Evolutionary conservation across 2,888 invertebrate species (phyloP), one percentile per base, ranked within the genome.

Genomic region (Drosophila niveifrons): DNA sequence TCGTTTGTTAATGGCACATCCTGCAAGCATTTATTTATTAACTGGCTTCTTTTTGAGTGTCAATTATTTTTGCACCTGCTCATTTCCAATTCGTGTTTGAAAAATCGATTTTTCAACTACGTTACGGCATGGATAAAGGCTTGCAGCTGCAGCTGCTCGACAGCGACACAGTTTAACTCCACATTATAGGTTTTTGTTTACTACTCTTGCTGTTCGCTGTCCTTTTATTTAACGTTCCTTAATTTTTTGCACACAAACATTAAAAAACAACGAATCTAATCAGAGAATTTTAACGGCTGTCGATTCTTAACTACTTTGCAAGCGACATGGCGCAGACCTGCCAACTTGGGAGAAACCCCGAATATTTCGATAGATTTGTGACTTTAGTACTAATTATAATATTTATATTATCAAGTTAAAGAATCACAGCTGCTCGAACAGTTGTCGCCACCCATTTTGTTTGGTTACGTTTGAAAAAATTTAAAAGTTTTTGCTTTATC

Each of bases 41-140:
- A 28, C n/a, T 43, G 2, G 3, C 11, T n/a, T 36, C 8, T 10
- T n/a, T 34, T 39, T 23, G 13, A 3, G 4, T 11, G 6, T 23
- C 7, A 10, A 34, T 3, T 23, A 18, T 11, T 3, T 36, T 41
- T 47, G 50, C 75, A 79, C 76, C 76, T 75, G 71, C 46, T 47
- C 15, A 58, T 47, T 62, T 66, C 75, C 46, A 44, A 47, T 53
- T 57, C 23, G 18, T 11, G 34, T 48, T 68, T 64, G 80, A 72
- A 78, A 80, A 78, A 76, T 76, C 76, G 66, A 72, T 63, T 75
- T 66, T 79, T 74, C 76, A 68, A 74, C 48, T 55, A 6, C 15
- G 29, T 34, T 53, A 63, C 64, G 43, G 34, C 46, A 34, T 44
- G 47, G 13, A 17, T 17, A 55, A 47, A 29, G 34, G 43, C 52